Percentiles rank a stretch among this genome's conserved stretches.
Conservation (phyloP, 2,113 vertebrate genomes). For the Shinisaurus crocodilurus region DNA sequence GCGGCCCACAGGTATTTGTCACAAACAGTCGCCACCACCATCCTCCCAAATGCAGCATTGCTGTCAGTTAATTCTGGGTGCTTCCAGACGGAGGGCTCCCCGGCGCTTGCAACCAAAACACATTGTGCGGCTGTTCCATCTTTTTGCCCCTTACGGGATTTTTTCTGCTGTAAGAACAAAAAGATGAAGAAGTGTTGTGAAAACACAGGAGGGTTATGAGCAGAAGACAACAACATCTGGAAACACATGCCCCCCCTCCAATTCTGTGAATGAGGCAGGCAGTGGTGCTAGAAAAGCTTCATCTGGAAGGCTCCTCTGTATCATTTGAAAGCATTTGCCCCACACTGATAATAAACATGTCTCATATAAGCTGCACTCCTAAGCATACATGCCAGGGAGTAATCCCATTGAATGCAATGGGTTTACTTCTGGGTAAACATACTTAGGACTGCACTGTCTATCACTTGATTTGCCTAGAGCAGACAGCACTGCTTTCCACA, state of each 20-base stretch:
- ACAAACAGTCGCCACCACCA: not conserved
- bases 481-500: not conserved
- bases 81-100: too few relatives aligned
- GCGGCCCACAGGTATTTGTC: not conserved
- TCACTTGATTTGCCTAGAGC: not conserved
- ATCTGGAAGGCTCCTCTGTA: too few relatives aligned
- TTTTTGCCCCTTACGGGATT: too few relatives aligned
- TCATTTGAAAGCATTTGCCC: not conserved
- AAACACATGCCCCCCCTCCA: too few relatives aligned
- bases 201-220: too few relatives aligned
- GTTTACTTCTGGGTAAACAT: not conserved
- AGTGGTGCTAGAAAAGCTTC: too few relatives aligned
- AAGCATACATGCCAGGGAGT: not conserved
- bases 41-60: not conserved
- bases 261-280: too few relatives aligned
- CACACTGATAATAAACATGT: not conserved
- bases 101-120: too few relatives aligned
- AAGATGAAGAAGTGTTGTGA: too few relatives aligned
- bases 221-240: too few relatives aligned
- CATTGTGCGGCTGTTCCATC: too few relatives aligned
- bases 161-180: too few relatives aligned
- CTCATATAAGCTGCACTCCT: not conserved
- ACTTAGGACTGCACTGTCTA: not conserved
- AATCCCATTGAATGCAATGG: not conserved
- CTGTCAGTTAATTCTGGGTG: not conserved